A percentile compares a stretch with the other conserved stretches of the same genome.
Evolutionary conservation across 30 jellyfish, hydroid and myxozoan genomes (phyloP).

Genomic region (Hydractinia symbiolongicarpus): DNA sequence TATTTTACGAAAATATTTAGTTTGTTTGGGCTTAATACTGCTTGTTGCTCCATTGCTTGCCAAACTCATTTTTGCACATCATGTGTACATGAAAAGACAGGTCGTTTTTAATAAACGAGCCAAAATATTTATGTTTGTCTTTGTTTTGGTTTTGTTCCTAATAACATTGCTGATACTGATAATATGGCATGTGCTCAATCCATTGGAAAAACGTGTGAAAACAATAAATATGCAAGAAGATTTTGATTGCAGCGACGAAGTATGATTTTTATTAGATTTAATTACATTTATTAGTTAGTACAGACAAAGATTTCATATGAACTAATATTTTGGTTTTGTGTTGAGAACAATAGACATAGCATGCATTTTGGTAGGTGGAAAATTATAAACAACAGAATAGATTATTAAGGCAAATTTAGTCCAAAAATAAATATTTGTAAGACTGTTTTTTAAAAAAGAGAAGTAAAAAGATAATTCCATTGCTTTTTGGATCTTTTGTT

Average conservation of each 20-base stretch:
- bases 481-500: too few relatives aligned
- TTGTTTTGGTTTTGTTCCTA: conserved; percentile 33
- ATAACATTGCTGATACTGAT: conserved; percentile 38
- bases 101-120: conserved; percentile 42
- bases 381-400: too few relatives aligned
- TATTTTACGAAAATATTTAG: conserved; percentile 70
- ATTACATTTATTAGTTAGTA: too few relatives aligned
- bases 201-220: conserved; percentile 50
- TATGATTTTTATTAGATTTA: conserved; percentile 2
- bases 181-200: conserved; percentile 63
- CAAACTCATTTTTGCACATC: conserved; percentile 61
- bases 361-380: too few relatives aligned
- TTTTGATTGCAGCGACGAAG: conserved; percentile 39
- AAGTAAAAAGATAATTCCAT: too few relatives aligned
- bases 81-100: conserved; percentile 38
- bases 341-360: too few relatives aligned
- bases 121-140: conserved; percentile 27
- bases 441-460: too few relatives aligned
- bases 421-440: too few relatives aligned
- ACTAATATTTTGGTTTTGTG: too few relatives aligned
- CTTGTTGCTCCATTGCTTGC: conserved; percentile 62
- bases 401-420: too few relatives aligned
- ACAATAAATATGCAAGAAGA: conserved; percentile 37
- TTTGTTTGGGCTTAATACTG: conserved; percentile 58
- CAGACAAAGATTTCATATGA: too few relatives aligned